Evolutionary conservation across 2,888 invertebrate genomes (phyloP), one percentile per base, ranked within the genome.

Genomic region (Danaus chrysippus): DNA sequence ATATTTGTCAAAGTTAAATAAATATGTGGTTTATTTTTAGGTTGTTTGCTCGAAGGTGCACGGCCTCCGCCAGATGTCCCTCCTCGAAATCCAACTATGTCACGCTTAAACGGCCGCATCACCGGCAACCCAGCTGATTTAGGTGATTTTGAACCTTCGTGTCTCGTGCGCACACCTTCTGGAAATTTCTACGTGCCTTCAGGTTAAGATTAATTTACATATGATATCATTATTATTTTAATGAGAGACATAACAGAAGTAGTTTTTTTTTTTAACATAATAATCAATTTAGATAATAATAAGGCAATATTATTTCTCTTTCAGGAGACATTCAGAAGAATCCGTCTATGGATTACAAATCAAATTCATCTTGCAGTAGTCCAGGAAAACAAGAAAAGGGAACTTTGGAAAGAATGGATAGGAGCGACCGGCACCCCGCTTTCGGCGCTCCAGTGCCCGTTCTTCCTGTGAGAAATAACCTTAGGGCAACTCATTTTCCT

Each of bases 171-270:
- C 86, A 97, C 97, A 71, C 96, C 97, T 73, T 97, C 97, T 74
- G 97, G 97, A 84, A 97, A 97, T 92, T 96, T 97, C 84, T 97
- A 97, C 92, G 97, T 97, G 93, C 97, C 97, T 86, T 95, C 96
- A 92, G 95, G 94, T 92, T 74, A 75, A 75, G 73, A 79, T 77
- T 73, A 71, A 76, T 73, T 70, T 64, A 58, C 49, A 54, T 54
- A 42, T 46, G 34, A 34, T 34, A 5, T 34, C 8, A 8, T 34
- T 8, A 34, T 34, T 34, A 6, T 6, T 6, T 6, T 34, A 5
- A 34, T 34, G 8, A 34, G 23, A 34, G 6, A 34, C 23, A 34
- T 34, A 34, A 8, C 8, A 34, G 23, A 34, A 6, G 6, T 3
- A 34, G 23, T 34, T 34, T 34, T 34, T 34, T 34, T 34, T 43